These are phyloP conservation scores for Ectemnius cavifrons DNA, from an alignment of 2,888 invertebrate species.

Conservation along the genomic window DNA sequence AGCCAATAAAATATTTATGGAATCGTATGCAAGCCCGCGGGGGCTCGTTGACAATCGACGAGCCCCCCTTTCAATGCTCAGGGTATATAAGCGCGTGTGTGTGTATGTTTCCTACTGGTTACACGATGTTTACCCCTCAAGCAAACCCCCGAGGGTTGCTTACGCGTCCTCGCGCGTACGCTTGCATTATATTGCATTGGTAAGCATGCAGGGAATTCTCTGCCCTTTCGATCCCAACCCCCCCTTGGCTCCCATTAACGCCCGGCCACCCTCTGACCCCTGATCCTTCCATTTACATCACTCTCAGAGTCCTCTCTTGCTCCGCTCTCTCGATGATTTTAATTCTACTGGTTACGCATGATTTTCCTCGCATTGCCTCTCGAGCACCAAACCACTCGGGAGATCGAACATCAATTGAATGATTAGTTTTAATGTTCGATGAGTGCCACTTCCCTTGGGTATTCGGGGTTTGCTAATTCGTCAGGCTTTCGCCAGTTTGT, in stretches of 20 bases:
- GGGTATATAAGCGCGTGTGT: slow-evolving; percentile 30
- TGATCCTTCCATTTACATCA: background rate
- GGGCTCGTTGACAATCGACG: slow-evolving; percentile 32
- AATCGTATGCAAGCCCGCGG: slow-evolving; percentile 62
- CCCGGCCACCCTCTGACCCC: slow-evolving; percentile 6
- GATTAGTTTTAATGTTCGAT: slow-evolving; percentile 25
- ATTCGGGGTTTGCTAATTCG: too few species aligned
- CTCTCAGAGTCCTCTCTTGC: background rate
- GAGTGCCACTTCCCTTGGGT: too few species aligned
- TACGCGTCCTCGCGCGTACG: slow-evolving; percentile 33
- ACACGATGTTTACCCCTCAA: slow-evolving; percentile 75
- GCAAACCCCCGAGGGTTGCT: slow-evolving; percentile 63
- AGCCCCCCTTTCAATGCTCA: background rate
- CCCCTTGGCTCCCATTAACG: slow-evolving; percentile 41
- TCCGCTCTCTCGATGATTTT: slow-evolving; percentile 12
- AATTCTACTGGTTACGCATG: slow-evolving; percentile 35
- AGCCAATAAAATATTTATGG: slow-evolving; percentile 78
- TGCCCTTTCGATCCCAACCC: slow-evolving; percentile 33
- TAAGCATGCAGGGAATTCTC: slow-evolving; percentile 31
- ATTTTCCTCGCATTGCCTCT: slow-evolving; percentile 32
- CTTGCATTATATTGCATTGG: slow-evolving; percentile 40
- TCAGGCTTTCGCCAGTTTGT: too few species aligned
- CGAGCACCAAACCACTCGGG: slow-evolving; percentile 33
- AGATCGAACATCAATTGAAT: slow-evolving; percentile 28
- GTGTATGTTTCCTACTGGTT: slow-evolving; percentile 72